Conservation (phyloP, 2,113 vertebrate genomes). For the Lota lota region DNA sequence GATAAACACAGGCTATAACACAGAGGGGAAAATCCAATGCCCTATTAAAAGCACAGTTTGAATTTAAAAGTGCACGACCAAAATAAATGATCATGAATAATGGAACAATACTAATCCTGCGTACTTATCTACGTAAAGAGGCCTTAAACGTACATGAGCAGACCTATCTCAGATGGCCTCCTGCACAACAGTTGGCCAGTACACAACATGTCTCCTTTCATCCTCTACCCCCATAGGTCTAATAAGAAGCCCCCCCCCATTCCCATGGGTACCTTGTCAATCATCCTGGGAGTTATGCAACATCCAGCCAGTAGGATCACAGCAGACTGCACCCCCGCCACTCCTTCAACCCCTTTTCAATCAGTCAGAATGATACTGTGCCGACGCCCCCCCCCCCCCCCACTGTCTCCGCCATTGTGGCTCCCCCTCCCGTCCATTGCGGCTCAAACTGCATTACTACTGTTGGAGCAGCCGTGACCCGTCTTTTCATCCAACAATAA, state of each 20-base stretch:
- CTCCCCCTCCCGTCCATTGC: constrained; percentile 11
- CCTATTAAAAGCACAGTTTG: no score
- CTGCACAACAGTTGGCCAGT: no score
- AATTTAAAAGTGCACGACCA: no score
- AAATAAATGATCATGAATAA: no score
- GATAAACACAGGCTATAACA: background rate
- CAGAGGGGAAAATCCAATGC: no score
- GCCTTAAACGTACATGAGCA: no score
- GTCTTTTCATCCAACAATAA: background rate
- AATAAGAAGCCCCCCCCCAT: background rate
- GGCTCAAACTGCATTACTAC: background rate
- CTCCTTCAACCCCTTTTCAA: background rate
- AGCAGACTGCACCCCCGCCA: constrained; percentile 2
- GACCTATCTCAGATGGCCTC: no score
- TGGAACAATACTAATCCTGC: no score
- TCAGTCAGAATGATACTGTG: background rate
- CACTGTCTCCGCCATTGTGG: background rate
- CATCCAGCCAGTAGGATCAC: constrained; percentile 8
- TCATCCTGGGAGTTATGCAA: constrained; percentile 23
- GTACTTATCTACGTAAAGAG: no score
- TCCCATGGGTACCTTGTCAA: constrained; percentile 4
- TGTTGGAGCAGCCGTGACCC: background rate
- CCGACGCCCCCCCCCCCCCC: background rate
- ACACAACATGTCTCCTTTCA: background rate
- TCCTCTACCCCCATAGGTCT: background rate